Base-by-base conservation (phyloP, 1,140 invertebrate genomes). In the Choristoneura fumiferana region DNA sequence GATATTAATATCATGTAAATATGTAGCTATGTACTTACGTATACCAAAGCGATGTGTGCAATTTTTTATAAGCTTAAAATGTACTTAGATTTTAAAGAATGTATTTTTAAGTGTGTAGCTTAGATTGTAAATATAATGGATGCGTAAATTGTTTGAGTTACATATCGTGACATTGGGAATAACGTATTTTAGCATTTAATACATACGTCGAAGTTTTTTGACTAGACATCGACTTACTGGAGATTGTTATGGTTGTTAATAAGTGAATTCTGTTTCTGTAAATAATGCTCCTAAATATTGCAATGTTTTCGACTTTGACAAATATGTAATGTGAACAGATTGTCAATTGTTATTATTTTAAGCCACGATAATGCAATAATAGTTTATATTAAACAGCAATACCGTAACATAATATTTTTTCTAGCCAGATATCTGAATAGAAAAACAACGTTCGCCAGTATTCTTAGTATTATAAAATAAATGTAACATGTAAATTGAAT, bases 11-110 rank as follows among this genome's bases (percentile, higher is more conserved):
- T 55, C 12, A n/a, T 86, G 81, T 88, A 88, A 81, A 87, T 88
- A 88, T 88, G 79, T 88, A 88, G 81, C 62, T 85, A 88, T 84
- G 78, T 85, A 87, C 67, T 70, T 85, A 88, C 76, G 80, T 87
- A 88, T 87, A 87, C 85, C 85, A 88, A 88, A 89, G 85, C 79
- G 74, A 87, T 78, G 84, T 83, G 85, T 89, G 85, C 85, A 89
- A 89, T 89, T 89, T 87, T 29, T 86, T 86, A 87, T 75, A 84
- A 84, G 84, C 83, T 87, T 87, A 83, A 35, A 63, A 66, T 79
- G 73, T 82, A 82, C 69, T 72, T 81, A 84, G 76, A 68, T 63
- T 71, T 73, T 29, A 69, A 64, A 60, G 67, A n/a, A 53, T 54
- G 59, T 72, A 70, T 63, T 67, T 66, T 66, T 73, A 71, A 76